Evolutionary conservation across 2,888 invertebrate genomes (phyloP).

Genomic region (Machimus atricapillus): DNA sequence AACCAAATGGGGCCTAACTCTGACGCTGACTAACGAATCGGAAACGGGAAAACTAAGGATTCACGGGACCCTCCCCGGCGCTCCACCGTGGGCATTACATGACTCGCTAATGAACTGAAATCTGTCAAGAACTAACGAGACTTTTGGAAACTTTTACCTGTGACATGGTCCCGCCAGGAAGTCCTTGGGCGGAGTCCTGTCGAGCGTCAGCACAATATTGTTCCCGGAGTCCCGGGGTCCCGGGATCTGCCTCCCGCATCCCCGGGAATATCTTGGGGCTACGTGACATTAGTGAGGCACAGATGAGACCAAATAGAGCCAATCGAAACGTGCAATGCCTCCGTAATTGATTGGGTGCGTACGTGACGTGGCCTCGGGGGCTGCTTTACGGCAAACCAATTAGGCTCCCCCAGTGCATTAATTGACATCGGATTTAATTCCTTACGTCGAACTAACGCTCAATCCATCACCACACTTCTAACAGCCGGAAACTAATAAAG

Average conservation of each 20-base stretch:
- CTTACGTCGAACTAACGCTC: not conserved
- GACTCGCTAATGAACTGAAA: conserved; percentile 43
- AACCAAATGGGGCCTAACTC: not conserved
- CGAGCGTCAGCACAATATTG: conserved; percentile 4
- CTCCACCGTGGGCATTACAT: not conserved
- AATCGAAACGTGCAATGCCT: conserved; percentile 45
- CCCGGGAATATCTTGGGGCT: conserved; percentile 17
- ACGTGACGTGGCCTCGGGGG: conserved; percentile 41
- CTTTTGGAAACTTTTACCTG: conserved; percentile 45
- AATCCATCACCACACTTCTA: not conserved
- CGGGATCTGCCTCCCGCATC: not conserved
- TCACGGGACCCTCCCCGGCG: not conserved
- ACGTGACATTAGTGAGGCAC: conserved; percentile 41
- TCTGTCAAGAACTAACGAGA: conserved; percentile 44
- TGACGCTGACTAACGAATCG: conserved; percentile 6
- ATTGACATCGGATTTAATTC: conserved; percentile 15
- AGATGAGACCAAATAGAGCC: conserved; percentile 47
- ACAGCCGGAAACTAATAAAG: not conserved
- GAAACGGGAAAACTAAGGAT: conserved; percentile 6
- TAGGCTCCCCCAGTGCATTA: conserved; percentile 19
- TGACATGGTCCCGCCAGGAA: not conserved
- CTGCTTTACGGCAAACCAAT: conserved; percentile 24
- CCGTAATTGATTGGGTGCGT: conserved; percentile 43
- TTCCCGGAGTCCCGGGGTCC: not conserved
- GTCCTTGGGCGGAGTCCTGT: conserved; percentile 6